phyloP scores from a whole-genome alignment of 2,113 vertebrate species.

The Suricata suricatta region DNA sequence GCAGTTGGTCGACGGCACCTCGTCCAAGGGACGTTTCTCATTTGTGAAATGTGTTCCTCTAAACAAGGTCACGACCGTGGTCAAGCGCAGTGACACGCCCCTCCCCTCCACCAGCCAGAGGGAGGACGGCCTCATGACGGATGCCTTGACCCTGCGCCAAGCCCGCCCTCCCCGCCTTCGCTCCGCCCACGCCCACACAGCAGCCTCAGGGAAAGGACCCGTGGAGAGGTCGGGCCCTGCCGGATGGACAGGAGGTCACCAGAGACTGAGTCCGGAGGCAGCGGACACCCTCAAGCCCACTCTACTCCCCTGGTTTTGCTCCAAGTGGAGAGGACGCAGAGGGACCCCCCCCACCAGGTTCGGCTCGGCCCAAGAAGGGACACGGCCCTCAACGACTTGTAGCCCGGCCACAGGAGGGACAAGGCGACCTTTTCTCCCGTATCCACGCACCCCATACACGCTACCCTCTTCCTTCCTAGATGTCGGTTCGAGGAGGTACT shows the following conservation, averaged over 20 bases:
- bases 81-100: not conserved
- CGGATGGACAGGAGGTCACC: not conserved
- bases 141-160: not conserved
- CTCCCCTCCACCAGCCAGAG: rapidly evolving
- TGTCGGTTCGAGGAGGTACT: not conserved
- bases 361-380: not conserved
- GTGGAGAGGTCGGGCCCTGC: not conserved
- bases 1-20: not conserved
- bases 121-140: not conserved
- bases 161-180: not conserved
- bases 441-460: not conserved
- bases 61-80: not conserved
- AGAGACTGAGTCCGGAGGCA: not conserved
- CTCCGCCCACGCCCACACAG: no score
- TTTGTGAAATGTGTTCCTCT: not conserved
- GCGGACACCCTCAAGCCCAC: no score
- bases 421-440: not conserved
- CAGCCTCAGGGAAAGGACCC: not conserved
- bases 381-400: not conserved
- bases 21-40: not conserved
- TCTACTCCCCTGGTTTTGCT: not conserved
- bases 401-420: not conserved
- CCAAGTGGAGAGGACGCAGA: not conserved
- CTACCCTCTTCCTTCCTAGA: not conserved
- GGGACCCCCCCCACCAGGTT: no score